Evolutionary conservation across 2,888 invertebrate species (phyloP), one percentile per base, ranked within the genome.

Genomic region (Thumatha senex): DNA sequence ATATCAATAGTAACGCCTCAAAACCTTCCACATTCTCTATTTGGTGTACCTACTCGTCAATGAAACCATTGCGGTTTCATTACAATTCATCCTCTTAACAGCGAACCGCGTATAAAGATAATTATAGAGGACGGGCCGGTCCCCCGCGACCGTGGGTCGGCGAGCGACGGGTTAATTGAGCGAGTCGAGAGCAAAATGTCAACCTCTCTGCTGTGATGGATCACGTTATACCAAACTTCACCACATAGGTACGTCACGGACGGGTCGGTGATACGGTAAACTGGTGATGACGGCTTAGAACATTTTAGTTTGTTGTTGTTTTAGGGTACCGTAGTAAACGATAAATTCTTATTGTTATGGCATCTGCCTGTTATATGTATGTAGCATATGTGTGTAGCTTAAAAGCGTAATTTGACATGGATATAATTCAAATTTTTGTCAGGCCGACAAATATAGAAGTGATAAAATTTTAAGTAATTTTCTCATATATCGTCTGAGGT

Each of bases 101-200:
- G 29, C 11, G 40, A 35, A 40, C 30, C 30, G 46, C 39, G 44
- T 46, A 53, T 54, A 64, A 58, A 48, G 54, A 64, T 65, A 65
- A 67, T 65, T 58, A 67, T 54, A 48, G 53, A 58, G 59, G 56
- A 45, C 44, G 56, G 36, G 30, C 48, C 30, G 51, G 49, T 50
- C 54, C 52, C 56, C 51, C 57, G 56, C 50, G 53, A 50, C 54
- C 54, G 38, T 46, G 52, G 57, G 58, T 53, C 56, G 57, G 13
- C 48, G 36, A 35, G 57, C 58, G 61, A 58, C 63, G 65, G 65
- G 70, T 70, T 70, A 70, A 70, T 70, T 70, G 70, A 63, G 65
- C 65, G 68, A 44, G 66, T 54, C 62, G 62, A 58, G 69, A 69
- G 68, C 68, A 61, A 67, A 67, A 65, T 67, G 65, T 65, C 68